Evolutionary conservation across 1,140 invertebrate species (phyloP).

Genomic region (Drepana arcuata): DNA sequence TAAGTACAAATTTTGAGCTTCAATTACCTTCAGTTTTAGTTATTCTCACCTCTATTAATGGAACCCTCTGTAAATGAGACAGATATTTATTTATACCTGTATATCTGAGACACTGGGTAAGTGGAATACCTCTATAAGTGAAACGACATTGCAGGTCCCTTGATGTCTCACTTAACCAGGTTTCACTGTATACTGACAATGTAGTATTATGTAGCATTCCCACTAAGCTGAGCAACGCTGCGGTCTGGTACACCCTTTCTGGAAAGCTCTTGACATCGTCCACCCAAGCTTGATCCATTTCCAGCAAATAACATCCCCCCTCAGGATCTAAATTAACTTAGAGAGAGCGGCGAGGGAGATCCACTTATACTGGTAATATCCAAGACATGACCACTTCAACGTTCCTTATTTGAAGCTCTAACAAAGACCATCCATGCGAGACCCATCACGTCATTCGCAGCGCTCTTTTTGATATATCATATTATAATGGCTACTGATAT

Average conservation of each 20-base stretch:
- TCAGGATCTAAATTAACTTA: constrained; percentile 24
- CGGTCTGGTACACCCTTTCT: constrained; percentile 31
- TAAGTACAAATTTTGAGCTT: no score
- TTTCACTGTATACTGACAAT: no score
- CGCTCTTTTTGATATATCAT: constrained; percentile 11
- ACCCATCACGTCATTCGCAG: constrained; percentile 6
- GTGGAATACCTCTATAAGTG: no score
- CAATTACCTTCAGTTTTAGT: no score
- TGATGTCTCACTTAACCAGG: no score
- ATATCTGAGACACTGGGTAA: no score
- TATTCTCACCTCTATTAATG: no score
- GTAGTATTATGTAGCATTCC: no score
- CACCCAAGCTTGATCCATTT: constrained; percentile 19
- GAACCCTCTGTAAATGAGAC: no score
- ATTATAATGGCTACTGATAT: constrained; percentile 11
- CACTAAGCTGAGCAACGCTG: no score
- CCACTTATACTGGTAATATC: constrained; percentile 18
- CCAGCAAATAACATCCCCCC: constrained; percentile 10
- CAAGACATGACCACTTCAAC: constrained; percentile 39
- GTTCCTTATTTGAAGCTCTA: constrained; percentile 30
- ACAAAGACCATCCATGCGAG: constrained; percentile 20
- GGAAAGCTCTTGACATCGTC: constrained; percentile 25
- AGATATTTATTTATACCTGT: no score
- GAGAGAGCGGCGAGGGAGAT: constrained; percentile 11
- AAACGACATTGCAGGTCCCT: no score